Base-by-base conservation (phyloP, 1,140 invertebrate genomes). In the Anoplolepis gracilipes region DNA sequence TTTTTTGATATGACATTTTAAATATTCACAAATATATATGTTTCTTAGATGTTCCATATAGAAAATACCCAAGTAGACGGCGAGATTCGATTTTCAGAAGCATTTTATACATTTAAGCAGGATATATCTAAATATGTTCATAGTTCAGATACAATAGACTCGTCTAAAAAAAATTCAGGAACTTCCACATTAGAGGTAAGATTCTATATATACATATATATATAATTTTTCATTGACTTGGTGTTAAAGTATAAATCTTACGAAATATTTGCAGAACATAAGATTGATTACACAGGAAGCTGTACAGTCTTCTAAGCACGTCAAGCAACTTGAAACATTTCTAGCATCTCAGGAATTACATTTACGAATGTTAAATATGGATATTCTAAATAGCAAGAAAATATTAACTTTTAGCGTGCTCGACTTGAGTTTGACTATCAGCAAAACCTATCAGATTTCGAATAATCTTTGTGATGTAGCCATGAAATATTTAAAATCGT, bases 291-390 rank as follows among this genome's bases (percentile, higher is more conserved):
- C 90, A 8, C 87, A 91, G 61, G 93, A 89, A 57, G 92, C 92
- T 55, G 89, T 93, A 62, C 87, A 92, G 22, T 88, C 90, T 7
- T 92, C 92, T 1, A 91, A 90, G 28, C 82, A 92, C 5, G 90
- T 93, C 7, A 90, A 89, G 49, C 91, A 92, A 77, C 77, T 94
- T 2, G 93, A 94, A 67, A 94, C 93, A 33, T 94, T 94, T 55
- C 53, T 94, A 3, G 91, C 92, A 4, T 88, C 93, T 11, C 93
- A 93, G 86, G 90, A 93, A 84, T 53, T 81, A 10, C 90, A 91
- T 70, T 88, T 92, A 11, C 85, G 76, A 70, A 65, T 91, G 11
- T 49, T 91, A 4, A 89, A 72, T 33, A 77, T 77, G 1, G 70
- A 91, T 7, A 30, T 64, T 11, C 59, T 73, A 8, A 90, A 36